These are phyloP conservation scores for Nineta flava DNA, from an alignment of 2,888 invertebrate species.

Conservation along the genomic window DNA sequence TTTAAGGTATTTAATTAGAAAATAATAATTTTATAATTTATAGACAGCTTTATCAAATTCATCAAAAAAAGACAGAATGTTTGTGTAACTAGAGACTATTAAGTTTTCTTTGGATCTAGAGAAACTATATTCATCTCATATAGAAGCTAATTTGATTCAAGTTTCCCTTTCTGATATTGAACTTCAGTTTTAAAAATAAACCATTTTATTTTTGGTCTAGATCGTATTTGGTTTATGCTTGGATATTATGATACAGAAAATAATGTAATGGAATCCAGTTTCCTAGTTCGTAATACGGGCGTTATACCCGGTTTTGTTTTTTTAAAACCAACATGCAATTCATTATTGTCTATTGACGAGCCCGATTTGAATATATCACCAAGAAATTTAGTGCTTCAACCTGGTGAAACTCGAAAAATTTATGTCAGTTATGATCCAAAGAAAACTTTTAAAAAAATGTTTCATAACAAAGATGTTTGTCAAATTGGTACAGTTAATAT, in stretches of 20 bases:
- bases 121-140: no score
- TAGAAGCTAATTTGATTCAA: no score
- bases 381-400: not conserved
- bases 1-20: no score
- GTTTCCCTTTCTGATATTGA: no score
- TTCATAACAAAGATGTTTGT: not conserved
- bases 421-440: not conserved
- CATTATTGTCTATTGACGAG: not conserved
- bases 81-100: no score
- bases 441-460: not conserved
- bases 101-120: no score
- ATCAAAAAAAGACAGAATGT: no score
- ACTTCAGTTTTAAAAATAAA: no score
- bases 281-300: not conserved
- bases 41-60: no score
- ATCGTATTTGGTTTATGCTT: constrained; percentile 35
- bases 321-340: not conserved
- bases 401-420: not conserved
- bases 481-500: not conserved
- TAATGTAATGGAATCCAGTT: not conserved
- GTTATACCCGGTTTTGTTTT: not conserved
- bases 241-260: constrained; percentile 29
- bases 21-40: no score
- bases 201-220: no score
- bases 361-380: not conserved